Base-by-base conservation (phyloP, 1,140 invertebrate genomes). In the Drosophila kurseongensis region DNA sequence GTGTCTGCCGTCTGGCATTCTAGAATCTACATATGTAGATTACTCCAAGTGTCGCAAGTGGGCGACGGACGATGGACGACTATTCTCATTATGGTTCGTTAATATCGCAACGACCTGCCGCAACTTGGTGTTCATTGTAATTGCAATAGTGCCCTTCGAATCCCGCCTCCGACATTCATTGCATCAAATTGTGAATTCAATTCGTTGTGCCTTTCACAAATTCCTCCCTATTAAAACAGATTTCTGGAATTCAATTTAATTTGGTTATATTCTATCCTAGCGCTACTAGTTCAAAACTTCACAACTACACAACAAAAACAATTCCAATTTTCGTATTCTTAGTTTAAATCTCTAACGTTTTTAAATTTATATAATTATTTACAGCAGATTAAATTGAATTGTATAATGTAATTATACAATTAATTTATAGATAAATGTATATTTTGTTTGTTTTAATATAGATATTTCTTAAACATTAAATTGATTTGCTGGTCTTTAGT, bases 51-150 rank as follows among this genome's bases (percentile, higher is more conserved):
- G 67, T 69, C 67, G 51, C 66, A 71, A 71, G 65, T 71, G 51
- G 67, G 50, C 51, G 62, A 29, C 29, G 9, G 4, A 7, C 14
- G 61, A 29, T 18, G n/a, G 4, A 4, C 16, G 35, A n/a, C 16
- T 35, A 41, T n/a, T 41, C 48, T 66, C n/a, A 41, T 45, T 14
- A 58, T 35, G 12, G 55, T 32, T 36, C 23, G 29, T 35, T 60
- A 67, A 36, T 51, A 67, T 66, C 60, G 29, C 45, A 42, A 50
- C 68, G 68, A 71, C 68, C 65, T 71, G 68, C 67, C 67, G 36
- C 67, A 71, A 69, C 42, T 68, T 41, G 50, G 56, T 47, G 67
- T 45, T 23, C 35, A 27, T n/a, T n/a, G 5, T 16, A 16, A 38
- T 35, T 52, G 38, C 65, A 32, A 35, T 41, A 35, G 27, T 66